These are phyloP conservation scores for Triops cancriformis DNA, from an alignment of 1,140 invertebrate species.

Conservation along the genomic window DNA sequence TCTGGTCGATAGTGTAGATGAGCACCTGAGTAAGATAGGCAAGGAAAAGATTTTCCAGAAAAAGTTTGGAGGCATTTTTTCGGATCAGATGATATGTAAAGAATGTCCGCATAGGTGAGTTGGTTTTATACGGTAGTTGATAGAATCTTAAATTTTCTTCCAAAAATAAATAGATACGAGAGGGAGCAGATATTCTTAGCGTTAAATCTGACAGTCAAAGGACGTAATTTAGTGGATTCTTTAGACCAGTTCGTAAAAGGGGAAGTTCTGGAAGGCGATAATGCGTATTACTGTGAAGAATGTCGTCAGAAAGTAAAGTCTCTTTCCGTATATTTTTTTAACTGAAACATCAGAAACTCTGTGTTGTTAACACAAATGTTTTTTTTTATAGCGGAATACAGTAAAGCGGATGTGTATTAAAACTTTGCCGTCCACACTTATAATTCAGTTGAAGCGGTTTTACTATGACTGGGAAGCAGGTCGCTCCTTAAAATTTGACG, in stretches of 20 bases:
- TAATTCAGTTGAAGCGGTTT: conserved; percentile 53
- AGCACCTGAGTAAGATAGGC: conserved; percentile 41
- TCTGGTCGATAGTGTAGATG: conserved; percentile 51
- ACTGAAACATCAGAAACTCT: background rate
- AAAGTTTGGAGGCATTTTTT: conserved; percentile 49
- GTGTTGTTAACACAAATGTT: conserved; percentile 9
- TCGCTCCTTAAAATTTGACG: conserved; percentile 53
- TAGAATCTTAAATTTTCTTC: background rate
- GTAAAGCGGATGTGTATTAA: conserved; percentile 51
- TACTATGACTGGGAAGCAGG: conserved; percentile 55
- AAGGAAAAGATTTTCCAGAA: conserved; percentile 37
- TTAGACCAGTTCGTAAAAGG: conserved; percentile 54
- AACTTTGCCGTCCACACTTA: conserved; percentile 49
- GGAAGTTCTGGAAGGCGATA: conserved; percentile 52
- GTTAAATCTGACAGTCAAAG: conserved; percentile 49
- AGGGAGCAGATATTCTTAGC: conserved; percentile 51
- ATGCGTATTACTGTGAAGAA: conserved; percentile 54
- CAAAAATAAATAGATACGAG: conserved; percentile 41
- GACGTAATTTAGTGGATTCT: conserved; percentile 49
- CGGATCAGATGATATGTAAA: conserved; percentile 54
- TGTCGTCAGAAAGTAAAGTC: conserved; percentile 48
- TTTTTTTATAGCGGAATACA: conserved; percentile 40
- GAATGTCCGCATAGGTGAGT: conserved; percentile 49
- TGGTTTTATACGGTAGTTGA: background rate
- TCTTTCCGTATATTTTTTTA: background rate